These are phyloP conservation scores for Chiroxiphia lanceolata DNA, from an alignment of 2,797 vertebrate species.

Conservation along the genomic window DNA sequence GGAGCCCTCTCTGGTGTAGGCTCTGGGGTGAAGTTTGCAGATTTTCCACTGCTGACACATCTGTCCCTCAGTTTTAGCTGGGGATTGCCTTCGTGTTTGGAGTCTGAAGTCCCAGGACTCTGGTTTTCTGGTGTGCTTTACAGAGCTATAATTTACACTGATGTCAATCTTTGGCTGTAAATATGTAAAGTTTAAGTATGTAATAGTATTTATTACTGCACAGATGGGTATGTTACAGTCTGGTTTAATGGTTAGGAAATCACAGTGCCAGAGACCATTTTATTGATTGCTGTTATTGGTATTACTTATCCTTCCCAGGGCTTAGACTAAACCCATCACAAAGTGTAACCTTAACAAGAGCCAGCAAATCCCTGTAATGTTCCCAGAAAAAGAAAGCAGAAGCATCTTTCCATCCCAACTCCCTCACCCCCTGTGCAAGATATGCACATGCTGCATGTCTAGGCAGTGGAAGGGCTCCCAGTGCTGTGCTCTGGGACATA, in stretches of 20 bases:
- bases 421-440: fast-evolving
- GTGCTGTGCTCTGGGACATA: neutral
- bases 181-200: neutral
- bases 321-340: neutral
- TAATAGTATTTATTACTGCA: neutral
- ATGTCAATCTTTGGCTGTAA: neutral
- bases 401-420: neutral
- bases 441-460: fast-evolving
- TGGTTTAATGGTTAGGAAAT: neutral
- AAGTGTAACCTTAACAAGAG: neutral
- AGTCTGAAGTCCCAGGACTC: neutral
- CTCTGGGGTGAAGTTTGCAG: neutral
- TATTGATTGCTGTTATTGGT: neutral
- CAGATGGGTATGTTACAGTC: neutral
- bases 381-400: neutral
- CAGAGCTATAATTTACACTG: neutral
- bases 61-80: neutral
- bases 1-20: neutral
- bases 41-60: fast-evolving
- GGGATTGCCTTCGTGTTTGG: neutral
- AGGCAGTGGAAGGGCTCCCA: neutral
- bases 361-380: neutral
- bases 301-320: neutral
- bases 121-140: neutral
- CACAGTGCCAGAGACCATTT: neutral